Percentiles rank a stretch among this genome's conserved stretches.
Evolutionary conservation across 2,888 invertebrate genomes (phyloP).

Genomic region (Sesamia inferens): DNA sequence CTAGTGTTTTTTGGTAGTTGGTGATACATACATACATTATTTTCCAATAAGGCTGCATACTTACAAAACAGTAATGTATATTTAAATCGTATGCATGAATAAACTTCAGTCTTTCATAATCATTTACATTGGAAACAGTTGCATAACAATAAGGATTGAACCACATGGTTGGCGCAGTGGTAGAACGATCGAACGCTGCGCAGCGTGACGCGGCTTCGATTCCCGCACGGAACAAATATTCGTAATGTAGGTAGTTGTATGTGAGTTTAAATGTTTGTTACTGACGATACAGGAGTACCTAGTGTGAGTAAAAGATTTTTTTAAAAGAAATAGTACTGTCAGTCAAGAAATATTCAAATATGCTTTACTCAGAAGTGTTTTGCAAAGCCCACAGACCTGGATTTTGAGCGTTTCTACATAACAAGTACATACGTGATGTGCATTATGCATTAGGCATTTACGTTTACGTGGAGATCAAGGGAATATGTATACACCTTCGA

Average conservation of each 20-base stretch:
- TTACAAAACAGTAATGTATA: neutral
- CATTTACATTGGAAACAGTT: conserved; percentile 5
- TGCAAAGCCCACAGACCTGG: neutral
- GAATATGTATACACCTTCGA: neutral
- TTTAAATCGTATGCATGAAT: neutral
- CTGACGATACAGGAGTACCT: too few relatives aligned
- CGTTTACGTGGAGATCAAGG: neutral
- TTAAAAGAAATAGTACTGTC: neutral
- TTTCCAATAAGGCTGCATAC: neutral
- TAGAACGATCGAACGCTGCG: too few relatives aligned
- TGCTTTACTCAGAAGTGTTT: conserved; percentile 9
- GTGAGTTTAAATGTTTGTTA: too few relatives aligned
- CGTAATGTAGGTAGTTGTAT: too few relatives aligned
- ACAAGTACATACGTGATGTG: conserved; percentile 14
- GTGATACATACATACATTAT: neutral
- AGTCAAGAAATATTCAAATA: conserved; percentile 30
- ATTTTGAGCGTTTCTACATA: neutral
- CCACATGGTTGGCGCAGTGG: too few relatives aligned
- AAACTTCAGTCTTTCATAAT: conserved; percentile 14
- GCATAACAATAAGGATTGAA: conserved; percentile 6
- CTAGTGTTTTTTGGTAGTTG: neutral
- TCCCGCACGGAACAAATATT: too few relatives aligned
- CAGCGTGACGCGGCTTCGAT: too few relatives aligned
- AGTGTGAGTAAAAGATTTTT: too few relatives aligned
- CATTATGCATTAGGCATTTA: conserved; percentile 18